Evolutionary conservation across 2,888 invertebrate genomes (phyloP).

Genomic region (Eupithecia dodoneata): DNA sequence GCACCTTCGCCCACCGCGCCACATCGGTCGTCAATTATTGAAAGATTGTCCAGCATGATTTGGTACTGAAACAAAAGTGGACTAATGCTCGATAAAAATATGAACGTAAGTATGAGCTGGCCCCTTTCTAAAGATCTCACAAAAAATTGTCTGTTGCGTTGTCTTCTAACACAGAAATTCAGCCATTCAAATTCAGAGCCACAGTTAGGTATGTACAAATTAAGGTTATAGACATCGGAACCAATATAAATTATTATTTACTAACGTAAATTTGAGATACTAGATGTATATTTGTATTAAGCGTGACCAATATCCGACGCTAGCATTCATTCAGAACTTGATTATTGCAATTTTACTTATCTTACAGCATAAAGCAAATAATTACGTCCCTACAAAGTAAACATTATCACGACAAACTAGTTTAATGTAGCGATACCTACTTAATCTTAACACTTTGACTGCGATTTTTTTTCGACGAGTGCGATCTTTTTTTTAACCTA

Average conservation of each 20-base stretch:
- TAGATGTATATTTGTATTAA: not conserved
- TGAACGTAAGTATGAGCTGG: slow-evolving; percentile 63
- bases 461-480: too few relatives aligned
- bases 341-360: too few relatives aligned
- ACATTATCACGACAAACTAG: too few relatives aligned
- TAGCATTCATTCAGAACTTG: not conserved
- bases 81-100: not conserved
- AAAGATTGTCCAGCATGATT: not conserved
- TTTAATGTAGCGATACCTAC: too few relatives aligned
- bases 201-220: slow-evolving; percentile 12
- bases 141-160: slow-evolving; percentile 62
- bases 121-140: slow-evolving; percentile 66
- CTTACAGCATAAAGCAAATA: too few relatives aligned
- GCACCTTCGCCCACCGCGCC: too few relatives aligned
- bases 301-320: not conserved
- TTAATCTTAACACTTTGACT: too few relatives aligned
- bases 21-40: too few relatives aligned
- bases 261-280: not conserved
- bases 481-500: too few relatives aligned
- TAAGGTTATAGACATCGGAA: slow-evolving; percentile 1
- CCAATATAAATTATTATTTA: not conserved
- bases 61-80: not conserved
- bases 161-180: slow-evolving; percentile 56
- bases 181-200: slow-evolving; percentile 21
- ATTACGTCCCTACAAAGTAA: too few relatives aligned